Conservation (phyloP, 2,888 invertebrate genomes). For the Xestia rhomboidea region DNA sequence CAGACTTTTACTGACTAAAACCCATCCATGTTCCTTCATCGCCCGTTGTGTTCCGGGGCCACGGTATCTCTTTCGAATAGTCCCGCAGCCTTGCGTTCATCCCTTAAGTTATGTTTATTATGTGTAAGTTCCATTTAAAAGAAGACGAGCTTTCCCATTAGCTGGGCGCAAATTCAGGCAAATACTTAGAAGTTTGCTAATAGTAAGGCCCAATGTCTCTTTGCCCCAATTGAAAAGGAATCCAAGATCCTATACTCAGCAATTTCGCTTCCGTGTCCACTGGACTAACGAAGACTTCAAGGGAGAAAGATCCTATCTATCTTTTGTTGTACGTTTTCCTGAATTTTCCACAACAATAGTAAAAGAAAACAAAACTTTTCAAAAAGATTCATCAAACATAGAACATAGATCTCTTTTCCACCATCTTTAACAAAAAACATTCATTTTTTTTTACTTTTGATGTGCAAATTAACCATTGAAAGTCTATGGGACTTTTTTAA, state of each 20-base stretch:
- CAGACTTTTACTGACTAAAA: too few relatives aligned
- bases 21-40: too few relatives aligned
- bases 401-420: conserved; percentile 8
- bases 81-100: too few relatives aligned
- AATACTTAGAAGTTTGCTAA: background rate
- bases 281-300: background rate
- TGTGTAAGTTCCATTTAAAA: background rate
- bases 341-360: conserved; percentile 13
- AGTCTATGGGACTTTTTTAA: conserved; percentile 48
- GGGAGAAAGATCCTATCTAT: background rate
- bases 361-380: conserved; percentile 15
- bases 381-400: conserved; percentile 39
- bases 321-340: background rate
- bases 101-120: too few relatives aligned
- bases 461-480: conserved; percentile 66
- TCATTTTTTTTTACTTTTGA: conserved; percentile 62
- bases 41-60: too few relatives aligned
- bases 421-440: conserved; percentile 46
- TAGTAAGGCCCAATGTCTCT: background rate
- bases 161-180: too few relatives aligned
- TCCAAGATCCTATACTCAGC: background rate
- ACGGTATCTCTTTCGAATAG: too few relatives aligned
- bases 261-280: background rate
- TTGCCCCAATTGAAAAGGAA: background rate
- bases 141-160: background rate